These are phyloP conservation scores for Tetragonula carbonaria DNA, from an alignment of 2,888 invertebrate species.

Conservation along the genomic window DNA sequence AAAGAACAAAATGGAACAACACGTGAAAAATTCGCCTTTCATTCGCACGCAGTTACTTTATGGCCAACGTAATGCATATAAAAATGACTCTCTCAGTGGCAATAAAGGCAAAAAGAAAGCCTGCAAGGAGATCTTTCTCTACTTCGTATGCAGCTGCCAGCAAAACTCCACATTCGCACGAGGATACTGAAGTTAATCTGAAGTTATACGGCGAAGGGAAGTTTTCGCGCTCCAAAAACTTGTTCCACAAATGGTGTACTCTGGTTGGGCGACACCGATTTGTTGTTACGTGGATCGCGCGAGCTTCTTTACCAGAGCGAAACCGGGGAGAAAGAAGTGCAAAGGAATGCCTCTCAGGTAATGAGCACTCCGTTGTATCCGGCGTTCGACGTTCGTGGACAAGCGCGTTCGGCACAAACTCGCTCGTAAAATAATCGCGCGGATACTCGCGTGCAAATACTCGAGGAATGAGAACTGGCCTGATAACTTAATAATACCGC, in stretches of 20 bases:
- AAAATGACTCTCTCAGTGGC: too few species aligned
- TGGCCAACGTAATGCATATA: too few species aligned
- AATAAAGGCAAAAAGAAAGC: too few species aligned
- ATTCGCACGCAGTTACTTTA: too few species aligned
- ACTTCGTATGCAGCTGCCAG: background rate
- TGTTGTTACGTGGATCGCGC: background rate
- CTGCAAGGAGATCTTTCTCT: background rate
- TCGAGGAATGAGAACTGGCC: conserved; percentile 7
- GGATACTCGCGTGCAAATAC: conserved; percentile 3
- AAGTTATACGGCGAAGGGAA: background rate
- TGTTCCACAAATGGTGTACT: background rate
- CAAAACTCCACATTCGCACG: background rate
- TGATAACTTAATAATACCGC: background rate
- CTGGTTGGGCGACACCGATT: background rate
- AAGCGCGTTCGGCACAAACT: background rate
- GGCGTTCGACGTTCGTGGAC: background rate
- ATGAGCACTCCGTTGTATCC: background rate
- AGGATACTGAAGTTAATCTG: background rate
- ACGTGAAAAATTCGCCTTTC: too few species aligned
- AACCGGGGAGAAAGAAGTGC: background rate
- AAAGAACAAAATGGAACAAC: too few species aligned
- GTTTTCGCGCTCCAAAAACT: background rate
- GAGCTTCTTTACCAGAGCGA: background rate
- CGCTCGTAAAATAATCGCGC: background rate
- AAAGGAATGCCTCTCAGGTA: background rate